These are phyloP conservation scores for Gymnocephalus cernua DNA, from an alignment of 2,113 vertebrate species.

Conservation along the genomic window DNA sequence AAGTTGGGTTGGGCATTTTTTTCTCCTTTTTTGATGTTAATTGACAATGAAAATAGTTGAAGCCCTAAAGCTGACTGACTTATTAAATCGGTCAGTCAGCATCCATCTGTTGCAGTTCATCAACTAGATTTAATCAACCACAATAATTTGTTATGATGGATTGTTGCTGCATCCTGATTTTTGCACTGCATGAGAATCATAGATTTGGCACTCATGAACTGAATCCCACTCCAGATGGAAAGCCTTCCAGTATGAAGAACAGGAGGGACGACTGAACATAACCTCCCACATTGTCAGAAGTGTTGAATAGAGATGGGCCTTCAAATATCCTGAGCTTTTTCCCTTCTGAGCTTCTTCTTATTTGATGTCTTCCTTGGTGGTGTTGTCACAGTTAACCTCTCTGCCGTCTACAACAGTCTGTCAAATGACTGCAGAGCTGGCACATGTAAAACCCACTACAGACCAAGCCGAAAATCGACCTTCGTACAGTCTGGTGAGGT, in stretches of 20 bases:
- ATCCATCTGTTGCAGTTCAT: neutral
- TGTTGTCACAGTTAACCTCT: neutral
- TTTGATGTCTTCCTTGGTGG: neutral
- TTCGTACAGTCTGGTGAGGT: too few species aligned
- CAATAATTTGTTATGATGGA: neutral
- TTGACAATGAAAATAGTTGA: neutral
- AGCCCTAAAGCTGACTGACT: neutral
- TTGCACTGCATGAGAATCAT: neutral
- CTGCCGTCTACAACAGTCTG: neutral
- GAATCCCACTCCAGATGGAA: conserved; percentile 53
- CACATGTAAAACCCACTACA: too few species aligned
- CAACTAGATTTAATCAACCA: too few species aligned
- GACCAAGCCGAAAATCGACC: too few species aligned
- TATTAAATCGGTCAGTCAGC: neutral
- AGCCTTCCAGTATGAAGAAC: neutral
- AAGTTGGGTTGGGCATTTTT: neutral
- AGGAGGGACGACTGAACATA: conserved; percentile 12
- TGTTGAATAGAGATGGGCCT: neutral
- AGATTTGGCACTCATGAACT: neutral
- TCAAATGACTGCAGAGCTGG: conserved; percentile 20
- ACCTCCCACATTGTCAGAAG: conserved; percentile 20
- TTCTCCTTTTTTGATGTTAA: too few species aligned
- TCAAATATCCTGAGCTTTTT: neutral
- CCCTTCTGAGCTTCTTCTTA: neutral
- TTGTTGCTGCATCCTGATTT: neutral